Conservation (phyloP, 1,140 invertebrate species). For the Cydia splendana region DNA sequence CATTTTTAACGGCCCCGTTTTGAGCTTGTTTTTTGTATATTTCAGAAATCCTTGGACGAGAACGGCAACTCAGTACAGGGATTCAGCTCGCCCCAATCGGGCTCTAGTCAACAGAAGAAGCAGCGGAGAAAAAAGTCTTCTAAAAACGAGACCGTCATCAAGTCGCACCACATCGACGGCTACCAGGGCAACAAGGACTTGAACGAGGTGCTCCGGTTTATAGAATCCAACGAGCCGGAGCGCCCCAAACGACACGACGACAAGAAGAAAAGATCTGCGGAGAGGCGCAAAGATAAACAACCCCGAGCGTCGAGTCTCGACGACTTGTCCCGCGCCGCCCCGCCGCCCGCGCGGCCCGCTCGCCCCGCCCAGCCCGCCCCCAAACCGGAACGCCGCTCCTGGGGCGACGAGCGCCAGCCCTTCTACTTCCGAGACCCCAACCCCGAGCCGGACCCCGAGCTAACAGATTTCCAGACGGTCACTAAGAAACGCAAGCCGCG, state of each 20-base stretch:
- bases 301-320: slow-evolving; percentile 85
- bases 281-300: slow-evolving; percentile 74
- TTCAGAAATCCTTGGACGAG: slow-evolving; percentile 84
- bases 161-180: slow-evolving; percentile 83
- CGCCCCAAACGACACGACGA: slow-evolving; percentile 62
- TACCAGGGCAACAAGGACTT: slow-evolving; percentile 83
- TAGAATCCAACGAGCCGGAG: slow-evolving; percentile 76
- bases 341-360: slow-evolving; percentile 49
- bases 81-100: slow-evolving; percentile 76
- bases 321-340: slow-evolving; percentile 81
- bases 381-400: slow-evolving; percentile 78
- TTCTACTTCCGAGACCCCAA: slow-evolving; percentile 26
- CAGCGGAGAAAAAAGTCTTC: slow-evolving; percentile 79
- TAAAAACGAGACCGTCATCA: slow-evolving; percentile 82
- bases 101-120: slow-evolving; percentile 80
- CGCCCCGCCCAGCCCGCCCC: slow-evolving; percentile 40
- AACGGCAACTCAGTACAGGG: slow-evolving; percentile 83
- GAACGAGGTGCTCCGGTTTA: slow-evolving; percentile 80
- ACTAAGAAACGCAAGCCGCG: slow-evolving; percentile 87
- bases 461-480: slow-evolving; percentile 85
- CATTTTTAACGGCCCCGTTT: no score
- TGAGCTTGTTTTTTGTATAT: slow-evolving; percentile 37
- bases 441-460: slow-evolving; percentile 55
- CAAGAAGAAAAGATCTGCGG: slow-evolving; percentile 74
- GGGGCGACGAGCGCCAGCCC: slow-evolving; percentile 76